Base-by-base conservation (phyloP, 2,797 vertebrate genomes). In the Cercopithecus diana region DNA sequence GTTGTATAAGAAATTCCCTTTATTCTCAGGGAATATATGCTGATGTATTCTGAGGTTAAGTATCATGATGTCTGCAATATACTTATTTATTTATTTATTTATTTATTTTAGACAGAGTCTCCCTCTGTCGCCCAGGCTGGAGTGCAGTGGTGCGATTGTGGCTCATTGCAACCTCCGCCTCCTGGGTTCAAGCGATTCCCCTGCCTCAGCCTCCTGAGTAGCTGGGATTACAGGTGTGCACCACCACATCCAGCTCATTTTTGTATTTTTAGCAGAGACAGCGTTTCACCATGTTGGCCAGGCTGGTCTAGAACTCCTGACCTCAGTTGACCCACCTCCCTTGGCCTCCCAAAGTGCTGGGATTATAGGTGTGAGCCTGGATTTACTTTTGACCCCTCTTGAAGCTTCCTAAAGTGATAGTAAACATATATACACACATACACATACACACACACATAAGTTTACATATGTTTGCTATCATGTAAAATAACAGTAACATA, bases 301-400 rank as follows among this genome's bases (percentile, higher is more conserved):
- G 64, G 33, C 64, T 0, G 15, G 64, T 67, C 64, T 67, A 0
- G 33, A 67, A 67, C 64, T n/a, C 33, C 64, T 67, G 33, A n/a
- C 64, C 64, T n/a, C 15, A 19, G 64, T 8, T 67, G 15, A 67
- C n/a, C 33, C 64, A 19, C 33, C 33, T 0, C 7, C 15, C 8
- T 67, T 4, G 4, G 33, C 7, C 15, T 67, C 33, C 64, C 15
- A 67, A n/a, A 67, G 33, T n/a, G 33, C 64, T n/a, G 64, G 33
- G 64, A n/a, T n/a, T n/a, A 67, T 2, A 67, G 64, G 7, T 4
- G 4, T 67, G 64, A 67, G 15, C 33, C 33, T 19, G 33, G 33
- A 64, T 83, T 95, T 95, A 17, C 55, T 95, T 83, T 75, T 77
- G 36, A 89, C 61, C 39, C 77, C 50, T 90, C 45, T 36, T 85